Evolutionary conservation across 2,113 vertebrate species (phyloP).

Genomic region (Myiozetetes cayanensis): DNA sequence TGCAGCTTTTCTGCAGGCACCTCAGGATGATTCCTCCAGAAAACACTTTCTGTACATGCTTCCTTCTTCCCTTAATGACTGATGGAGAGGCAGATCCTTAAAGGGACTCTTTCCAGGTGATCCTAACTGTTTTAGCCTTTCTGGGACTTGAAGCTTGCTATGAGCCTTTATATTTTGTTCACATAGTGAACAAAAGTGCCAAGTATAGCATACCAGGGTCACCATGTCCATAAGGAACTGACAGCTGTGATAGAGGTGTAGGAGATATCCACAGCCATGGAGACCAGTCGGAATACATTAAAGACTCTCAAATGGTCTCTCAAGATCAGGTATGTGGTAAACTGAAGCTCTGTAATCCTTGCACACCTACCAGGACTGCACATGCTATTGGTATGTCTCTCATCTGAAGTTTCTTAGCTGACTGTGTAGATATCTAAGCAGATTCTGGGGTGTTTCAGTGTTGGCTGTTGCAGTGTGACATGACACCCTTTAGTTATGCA

Average conservation of each 20-base stretch:
- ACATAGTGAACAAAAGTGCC: too few relatives aligned
- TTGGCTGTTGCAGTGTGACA: neutral
- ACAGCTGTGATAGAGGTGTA: neutral
- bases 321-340: too few relatives aligned
- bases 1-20: neutral
- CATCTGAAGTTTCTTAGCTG: neutral
- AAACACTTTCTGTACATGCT: neutral
- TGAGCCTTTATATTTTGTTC: neutral
- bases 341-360: neutral
- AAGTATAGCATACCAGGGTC: neutral
- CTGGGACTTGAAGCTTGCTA: neutral
- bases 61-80: neutral
- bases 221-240: neutral
- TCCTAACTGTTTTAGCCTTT: neutral
- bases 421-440: neutral
- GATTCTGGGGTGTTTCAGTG: neutral
- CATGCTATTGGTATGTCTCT: neutral
- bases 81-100: neutral
- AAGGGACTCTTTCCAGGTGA: neutral
- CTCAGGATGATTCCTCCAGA: neutral
- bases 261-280: neutral
- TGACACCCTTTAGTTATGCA: neutral
- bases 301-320: neutral
- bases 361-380: neutral
- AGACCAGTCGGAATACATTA: neutral